Evolutionary conservation across 2,113 vertebrate species (phyloP), one percentile per base, ranked within the genome.

Genomic region (Monarcha castaneiventris): DNA sequence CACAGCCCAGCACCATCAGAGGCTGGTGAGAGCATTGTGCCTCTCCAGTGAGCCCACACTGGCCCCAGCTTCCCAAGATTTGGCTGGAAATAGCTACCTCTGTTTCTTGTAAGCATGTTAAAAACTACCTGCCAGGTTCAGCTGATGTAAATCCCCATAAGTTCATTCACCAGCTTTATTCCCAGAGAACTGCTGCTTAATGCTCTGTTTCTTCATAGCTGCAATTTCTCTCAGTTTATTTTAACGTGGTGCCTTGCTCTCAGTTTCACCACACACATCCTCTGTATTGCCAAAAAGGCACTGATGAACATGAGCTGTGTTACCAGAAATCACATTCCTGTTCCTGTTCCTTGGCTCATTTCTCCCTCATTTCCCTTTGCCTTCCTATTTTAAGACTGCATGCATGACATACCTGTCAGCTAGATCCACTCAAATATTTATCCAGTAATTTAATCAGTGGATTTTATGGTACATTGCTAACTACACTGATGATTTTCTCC

Each of bases 261-360:
- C 56, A 16, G 26, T 68, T 78, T 84, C 88, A 81, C 79, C 76
- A 37, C 94, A 94, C 90, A 78, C 9, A 8, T 90, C 79, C 61
- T 94, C 79, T 63, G 1, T 41, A 54, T 63, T 90, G 89, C 91
- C 92, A 62, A 74, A 83, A 93, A 80, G 80, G 52, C 63, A 58
- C 88, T 56, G 90, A 63, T 41, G 72, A 81, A 55, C 88, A 39
- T 5, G 44, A 88, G 81, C 67, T 80, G 39, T 72, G 39, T 88
- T 90, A 96, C 90, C 90, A 96, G 94, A 97, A 95, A 92, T 94
- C 48, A 84, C 93, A 90, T 92, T 94, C 94, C 89, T n/a, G 29
- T 85, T 86, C 75, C 90, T 92, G 67, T 71, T 96, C 73, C 61
- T 90, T 94, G 96, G 93, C 94, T 93, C 90, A 59, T 92, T 97